Evolutionary conservation across 1,140 invertebrate genomes (phyloP).

Genomic region (Zelostemma sp.): DNA sequence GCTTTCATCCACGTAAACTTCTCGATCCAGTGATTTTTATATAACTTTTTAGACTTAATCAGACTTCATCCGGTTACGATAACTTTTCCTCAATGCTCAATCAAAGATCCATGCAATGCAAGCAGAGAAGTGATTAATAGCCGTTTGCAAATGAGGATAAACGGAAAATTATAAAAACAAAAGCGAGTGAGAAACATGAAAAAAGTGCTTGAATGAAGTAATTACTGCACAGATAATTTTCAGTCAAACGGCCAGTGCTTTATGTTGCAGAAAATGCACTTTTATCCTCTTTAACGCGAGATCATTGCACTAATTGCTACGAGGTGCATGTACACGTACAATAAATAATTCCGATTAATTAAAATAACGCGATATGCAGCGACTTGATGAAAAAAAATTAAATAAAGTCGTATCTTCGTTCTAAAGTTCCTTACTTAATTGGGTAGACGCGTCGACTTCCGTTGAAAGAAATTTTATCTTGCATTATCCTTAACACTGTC

Average conservation of each 20-base stretch:
- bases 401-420: slow-evolving; percentile 16
- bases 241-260: slow-evolving; percentile 32
- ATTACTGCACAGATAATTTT: slow-evolving; percentile 40
- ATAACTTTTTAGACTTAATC: no score
- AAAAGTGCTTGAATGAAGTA: slow-evolving; percentile 41
- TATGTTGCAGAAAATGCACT: slow-evolving; percentile 37
- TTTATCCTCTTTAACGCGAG: slow-evolving; percentile 36
- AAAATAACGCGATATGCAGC: slow-evolving; percentile 37
- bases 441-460: slow-evolving; percentile 26
- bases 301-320: slow-evolving; percentile 55
- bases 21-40: not conserved
- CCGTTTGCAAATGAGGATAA: slow-evolving; percentile 1
- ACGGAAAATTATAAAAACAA: not conserved
- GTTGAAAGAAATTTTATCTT: slow-evolving; percentile 9
- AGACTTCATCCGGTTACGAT: not conserved
- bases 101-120: not conserved
- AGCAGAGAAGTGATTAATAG: slow-evolving; percentile 6
- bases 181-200: not conserved
- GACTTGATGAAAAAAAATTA: slow-evolving; percentile 20
- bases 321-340: slow-evolving; percentile 42
- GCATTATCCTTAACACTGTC: slow-evolving; percentile 2
- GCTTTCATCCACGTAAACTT: not conserved
- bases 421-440: slow-evolving; percentile 46
- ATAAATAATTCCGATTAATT: slow-evolving; percentile 59
- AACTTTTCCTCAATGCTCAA: slow-evolving; percentile 1